Evolutionary conservation across 1,140 invertebrate genomes (phyloP).

Genomic region (Melipona quadrifasciata): DNA sequence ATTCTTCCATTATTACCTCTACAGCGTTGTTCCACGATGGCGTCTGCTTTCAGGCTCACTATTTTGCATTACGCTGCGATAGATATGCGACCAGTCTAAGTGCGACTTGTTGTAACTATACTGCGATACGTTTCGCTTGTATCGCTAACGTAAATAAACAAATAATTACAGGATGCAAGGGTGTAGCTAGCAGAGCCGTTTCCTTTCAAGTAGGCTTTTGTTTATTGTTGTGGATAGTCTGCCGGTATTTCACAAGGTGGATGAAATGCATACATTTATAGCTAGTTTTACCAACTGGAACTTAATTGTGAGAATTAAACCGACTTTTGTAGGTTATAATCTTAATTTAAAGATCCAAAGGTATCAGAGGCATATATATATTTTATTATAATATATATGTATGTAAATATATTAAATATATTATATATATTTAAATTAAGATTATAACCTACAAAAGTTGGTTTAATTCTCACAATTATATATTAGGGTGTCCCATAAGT

Average conservation of each 20-base stretch:
- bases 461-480: too few relatives aligned
- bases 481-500: too few relatives aligned
- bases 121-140: not conserved
- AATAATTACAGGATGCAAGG: constrained; percentile 4
- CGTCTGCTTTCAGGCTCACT: not conserved
- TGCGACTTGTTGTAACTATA: constrained; percentile 1
- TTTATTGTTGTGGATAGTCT: not conserved
- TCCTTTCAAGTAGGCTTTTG: not conserved
- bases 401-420: too few relatives aligned
- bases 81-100: not conserved
- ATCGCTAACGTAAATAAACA: constrained; percentile 9
- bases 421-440: too few relatives aligned
- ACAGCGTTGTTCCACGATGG: not conserved
- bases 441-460: too few relatives aligned
- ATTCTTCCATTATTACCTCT: not conserved
- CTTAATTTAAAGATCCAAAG: too few relatives aligned
- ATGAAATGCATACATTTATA: not conserved
- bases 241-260: not conserved
- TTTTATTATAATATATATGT: not conserved
- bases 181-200: too few relatives aligned
- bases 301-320: not conserved
- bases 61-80: constrained; percentile 6
- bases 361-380: not conserved
- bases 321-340: not conserved
- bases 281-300: not conserved